Evolutionary conservation across 2,797 vertebrate species (phyloP), one percentile per base, ranked within the genome.

Genomic region (Falco columbarius): DNA sequence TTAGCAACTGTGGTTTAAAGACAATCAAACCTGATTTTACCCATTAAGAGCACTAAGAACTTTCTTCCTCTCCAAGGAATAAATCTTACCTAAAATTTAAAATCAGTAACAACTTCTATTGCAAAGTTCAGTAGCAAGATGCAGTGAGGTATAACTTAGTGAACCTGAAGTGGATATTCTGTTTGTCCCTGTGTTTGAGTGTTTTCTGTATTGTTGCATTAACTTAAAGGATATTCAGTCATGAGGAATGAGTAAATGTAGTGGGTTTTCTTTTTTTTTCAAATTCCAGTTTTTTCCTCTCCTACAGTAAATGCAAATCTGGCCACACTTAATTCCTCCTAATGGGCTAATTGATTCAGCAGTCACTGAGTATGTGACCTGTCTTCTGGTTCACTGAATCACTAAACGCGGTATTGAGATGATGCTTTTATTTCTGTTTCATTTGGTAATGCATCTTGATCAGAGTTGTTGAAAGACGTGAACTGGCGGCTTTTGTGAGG

Each of bases 361-460:
- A 27, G 44, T 36, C 3, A 1, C 34, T 1, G 10, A 47, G n/a
- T 9, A 12, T 30, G 22, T 1, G 46, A 79, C 82, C 86, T 47
- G 73, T 8, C 76, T 88, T 91, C 56, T 75, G 95, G 88, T 62
- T 96, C 86, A 75, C 90, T 9, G 76, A n/a, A 20, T 27, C 42
- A 5, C 88, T 93, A 16, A 81, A 20, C 6, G 22, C 4, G 6
- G 26, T 11, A 47, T 56, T 0, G 49, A 93, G 88, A 58, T 47
- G 68, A 51, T 70, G 93, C 82, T 86, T 93, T 91, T 83, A 71
- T 81, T 91, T 86, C 88, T 77, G 68, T 93, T 75, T 38, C 61
- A 19, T 54, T 75, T 65, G 58, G 29, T 34, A 54, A 29, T n/a
- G 56, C n/a, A 5, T 72, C 80, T 58, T 19, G 49, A 20, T 52